These are phyloP conservation scores for Semnopithecus entellus DNA, from an alignment of 2,113 vertebrate genomes.

Conservation along the genomic window DNA sequence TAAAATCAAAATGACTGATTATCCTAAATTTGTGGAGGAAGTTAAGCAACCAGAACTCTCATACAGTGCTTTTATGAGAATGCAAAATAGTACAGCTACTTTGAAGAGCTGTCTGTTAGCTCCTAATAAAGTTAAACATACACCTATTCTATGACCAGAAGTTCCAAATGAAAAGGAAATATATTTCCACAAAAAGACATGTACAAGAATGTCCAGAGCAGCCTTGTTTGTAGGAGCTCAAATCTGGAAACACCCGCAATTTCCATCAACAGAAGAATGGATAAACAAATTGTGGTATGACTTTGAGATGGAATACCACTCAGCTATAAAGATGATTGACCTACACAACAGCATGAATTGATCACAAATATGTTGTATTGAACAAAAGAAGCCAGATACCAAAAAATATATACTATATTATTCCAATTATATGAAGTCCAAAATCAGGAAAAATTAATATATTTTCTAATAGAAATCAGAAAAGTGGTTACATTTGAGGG, in stretches of 20 bases:
- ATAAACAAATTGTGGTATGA: not conserved
- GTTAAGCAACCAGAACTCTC: not conserved
- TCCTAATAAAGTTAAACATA: not conserved
- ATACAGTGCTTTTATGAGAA: not conserved
- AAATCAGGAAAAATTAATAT: not conserved
- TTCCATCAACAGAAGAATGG: not conserved
- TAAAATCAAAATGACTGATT: not conserved
- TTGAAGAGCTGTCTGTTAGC: not conserved
- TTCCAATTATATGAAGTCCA: not conserved
- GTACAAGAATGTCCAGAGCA: not conserved
- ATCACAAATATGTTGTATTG: not conserved
- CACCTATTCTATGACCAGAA: not conserved
- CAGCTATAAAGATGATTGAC: not conserved
- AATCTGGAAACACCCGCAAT: not conserved
- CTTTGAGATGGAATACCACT: not conserved
- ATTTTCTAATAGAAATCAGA: not conserved
- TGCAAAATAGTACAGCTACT: not conserved
- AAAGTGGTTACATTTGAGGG: not conserved
- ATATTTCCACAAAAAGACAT: not conserved
- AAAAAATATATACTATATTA: not conserved
- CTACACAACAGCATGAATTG: not conserved
- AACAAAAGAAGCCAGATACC: not conserved
- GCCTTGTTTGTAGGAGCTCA: not conserved
- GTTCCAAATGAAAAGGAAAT: not conserved
- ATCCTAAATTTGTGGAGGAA: not conserved